These are phyloP conservation scores for Neodiprion pinetum DNA, from an alignment of 1,140 invertebrate genomes.

Conservation along the genomic window DNA sequence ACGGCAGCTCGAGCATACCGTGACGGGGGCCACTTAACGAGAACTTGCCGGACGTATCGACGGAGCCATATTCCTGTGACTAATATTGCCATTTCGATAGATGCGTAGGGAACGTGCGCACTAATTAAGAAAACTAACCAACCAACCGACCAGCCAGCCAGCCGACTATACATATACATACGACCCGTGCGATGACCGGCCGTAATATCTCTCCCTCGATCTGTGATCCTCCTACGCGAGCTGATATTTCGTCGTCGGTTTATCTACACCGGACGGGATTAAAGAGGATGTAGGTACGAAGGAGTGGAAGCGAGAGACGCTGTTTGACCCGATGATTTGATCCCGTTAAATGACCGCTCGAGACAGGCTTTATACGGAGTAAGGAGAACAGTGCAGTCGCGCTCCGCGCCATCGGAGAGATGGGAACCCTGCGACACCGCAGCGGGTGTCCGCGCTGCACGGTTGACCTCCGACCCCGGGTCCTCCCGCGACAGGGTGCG, in stretches of 20 bases:
- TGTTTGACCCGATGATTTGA: background rate
- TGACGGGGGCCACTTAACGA: background rate
- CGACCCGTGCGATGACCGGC: no score
- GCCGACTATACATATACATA: no score
- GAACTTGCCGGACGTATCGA: background rate
- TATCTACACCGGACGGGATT: background rate
- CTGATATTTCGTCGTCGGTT: background rate
- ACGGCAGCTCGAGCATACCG: background rate
- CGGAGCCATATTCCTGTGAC: background rate
- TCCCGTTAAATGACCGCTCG: background rate
- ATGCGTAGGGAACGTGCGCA: background rate
- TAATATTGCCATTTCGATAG: conserved; percentile 4
- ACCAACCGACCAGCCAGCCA: background rate
- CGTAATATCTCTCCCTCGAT: no score
- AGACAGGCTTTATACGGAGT: conserved; percentile 5
- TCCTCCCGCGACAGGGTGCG: conserved; percentile 51
- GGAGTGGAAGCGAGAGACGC: background rate
- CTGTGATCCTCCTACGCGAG: no score
- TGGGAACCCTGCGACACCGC: conserved; percentile 52
- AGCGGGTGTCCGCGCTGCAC: conserved; percentile 51
- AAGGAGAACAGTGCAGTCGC: conserved; percentile 2
- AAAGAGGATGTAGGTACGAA: background rate
- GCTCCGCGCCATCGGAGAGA: conserved; percentile 32
- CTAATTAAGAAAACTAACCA: background rate
- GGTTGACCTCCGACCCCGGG: conserved; percentile 48